Evolutionary conservation across 2,888 invertebrate species (phyloP), one percentile per base, ranked within the genome.

Genomic region (Tortrix viridana): DNA sequence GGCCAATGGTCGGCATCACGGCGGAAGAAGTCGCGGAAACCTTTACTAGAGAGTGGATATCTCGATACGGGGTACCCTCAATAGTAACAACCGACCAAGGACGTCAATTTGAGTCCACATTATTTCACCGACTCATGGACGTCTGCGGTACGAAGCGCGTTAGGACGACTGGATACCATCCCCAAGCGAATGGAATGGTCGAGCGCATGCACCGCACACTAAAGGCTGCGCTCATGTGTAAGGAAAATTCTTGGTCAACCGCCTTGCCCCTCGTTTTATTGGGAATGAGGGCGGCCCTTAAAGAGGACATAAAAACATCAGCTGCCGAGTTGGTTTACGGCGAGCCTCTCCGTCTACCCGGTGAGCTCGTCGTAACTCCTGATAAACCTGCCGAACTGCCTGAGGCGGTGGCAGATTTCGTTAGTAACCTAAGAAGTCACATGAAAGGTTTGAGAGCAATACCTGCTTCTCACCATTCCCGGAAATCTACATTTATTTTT

Each of bases 321-420:
- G n/a, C 71, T 18, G 75, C 75, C 0, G 74, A 77, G 48, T 38
- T 76, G 0, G 60, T 76, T 0, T 74, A 71, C 44, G 75, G 76
- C 0, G 70, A 72, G 48, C 67, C 72, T 0, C 67, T 74, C 1
- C 63, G 73, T 0, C 65, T 77, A 5, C 74, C 75, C 0, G 73
- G 74, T 1, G 73, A 76, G 38, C 67, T 75, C 22, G 19, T 73
- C 7, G 38, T 38, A n/a, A n/a, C 59, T 19, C 37, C 60, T 22
- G 18, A 49, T 18, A 43, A 47, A 23, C 9, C 43, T 20, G 4
- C 16, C 19, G 41, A 16, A 5, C 54, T 55, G 16, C 23, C 7
- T 5, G 23, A 23, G 23, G 7, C 23, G 5, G 9, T 44, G 6
- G 19, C 48, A 5, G 57, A 50, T 56, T 66, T 66, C 18, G 46